Evolutionary conservation across 2,888 invertebrate species (phyloP).

Genomic region (Rosalia funebris): DNA sequence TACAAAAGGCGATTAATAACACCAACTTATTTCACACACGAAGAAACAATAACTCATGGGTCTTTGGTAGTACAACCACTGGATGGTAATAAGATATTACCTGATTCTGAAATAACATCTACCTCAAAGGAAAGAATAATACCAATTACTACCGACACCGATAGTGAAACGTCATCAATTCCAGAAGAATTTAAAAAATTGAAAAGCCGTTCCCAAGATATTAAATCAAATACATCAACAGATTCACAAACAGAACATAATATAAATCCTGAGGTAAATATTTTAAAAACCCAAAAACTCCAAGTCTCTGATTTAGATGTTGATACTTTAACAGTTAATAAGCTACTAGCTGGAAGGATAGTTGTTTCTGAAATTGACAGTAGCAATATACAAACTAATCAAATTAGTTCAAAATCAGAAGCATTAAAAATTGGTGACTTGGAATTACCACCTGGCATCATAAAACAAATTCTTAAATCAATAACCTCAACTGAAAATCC

Average conservation of each 20-base stretch:
- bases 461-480: conserved; percentile 70
- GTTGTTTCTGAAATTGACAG: conserved; percentile 85
- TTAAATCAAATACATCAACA: conserved; percentile 3
- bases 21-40: conserved; percentile 64
- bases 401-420: conserved; percentile 76
- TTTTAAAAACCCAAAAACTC: conserved; percentile 70
- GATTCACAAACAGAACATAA: conserved; percentile 34
- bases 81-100: conserved; percentile 61
- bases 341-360: conserved; percentile 82
- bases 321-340: conserved; percentile 80
- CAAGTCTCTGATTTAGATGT: conserved; percentile 82
- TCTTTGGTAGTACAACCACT: conserved; percentile 74
- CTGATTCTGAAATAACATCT: conserved; percentile 48
- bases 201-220: conserved; percentile 49
- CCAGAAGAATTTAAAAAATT: conserved; percentile 55
- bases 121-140: conserved; percentile 51
- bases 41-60: conserved; percentile 74
- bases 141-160: conserved; percentile 52
- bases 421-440: conserved; percentile 75
- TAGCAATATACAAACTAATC: conserved; percentile 75
- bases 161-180: conserved; percentile 58
- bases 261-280: conserved; percentile 53
- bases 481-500: conserved; percentile 49
- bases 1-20: conserved; percentile 49
- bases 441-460: conserved; percentile 74